These are phyloP conservation scores for Halocynthia aurantium DNA, from an alignment of 23 tunicate genomes.

Conservation along the genomic window DNA sequence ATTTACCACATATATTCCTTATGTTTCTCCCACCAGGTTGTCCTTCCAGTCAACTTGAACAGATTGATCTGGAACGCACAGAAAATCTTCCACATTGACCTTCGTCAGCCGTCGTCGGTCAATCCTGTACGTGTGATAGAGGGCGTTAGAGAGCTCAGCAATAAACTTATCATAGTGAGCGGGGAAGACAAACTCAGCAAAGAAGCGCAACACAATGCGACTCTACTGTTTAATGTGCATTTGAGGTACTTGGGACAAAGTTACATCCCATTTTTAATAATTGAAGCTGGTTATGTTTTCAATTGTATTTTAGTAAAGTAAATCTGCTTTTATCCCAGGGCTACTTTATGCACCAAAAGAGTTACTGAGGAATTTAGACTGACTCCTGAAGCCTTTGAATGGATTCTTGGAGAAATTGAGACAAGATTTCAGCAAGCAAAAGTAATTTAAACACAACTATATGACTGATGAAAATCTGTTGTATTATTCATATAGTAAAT, in stretches of 20 bases:
- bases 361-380: constrained; percentile 94
- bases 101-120: constrained; percentile 63
- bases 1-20: no score
- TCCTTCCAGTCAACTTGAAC: constrained; percentile 87
- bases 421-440: constrained; percentile 95
- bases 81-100: constrained; percentile 88
- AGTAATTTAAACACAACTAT: constrained; percentile 7
- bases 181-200: constrained; percentile 92
- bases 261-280: neutral
- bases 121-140: constrained; percentile 89
- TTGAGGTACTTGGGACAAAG: constrained; percentile 40
- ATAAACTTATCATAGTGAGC: constrained; percentile 85
- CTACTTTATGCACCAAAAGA: constrained; percentile 92
- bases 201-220: constrained; percentile 98
- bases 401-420: constrained; percentile 98
- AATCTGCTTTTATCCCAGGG: constrained; percentile 17
- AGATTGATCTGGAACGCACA: constrained; percentile 98
- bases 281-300: neutral
- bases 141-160: constrained; percentile 82
- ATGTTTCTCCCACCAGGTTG: constrained; percentile 86
- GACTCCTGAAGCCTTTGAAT: constrained; percentile 89
- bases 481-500: neutral
- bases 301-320: neutral
- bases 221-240: constrained; percentile 96
- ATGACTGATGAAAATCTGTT: neutral